Evolutionary conservation across 2,797 vertebrate species (phyloP), one percentile per base, ranked within the genome.

Genomic region (Prunella strophiata): DNA sequence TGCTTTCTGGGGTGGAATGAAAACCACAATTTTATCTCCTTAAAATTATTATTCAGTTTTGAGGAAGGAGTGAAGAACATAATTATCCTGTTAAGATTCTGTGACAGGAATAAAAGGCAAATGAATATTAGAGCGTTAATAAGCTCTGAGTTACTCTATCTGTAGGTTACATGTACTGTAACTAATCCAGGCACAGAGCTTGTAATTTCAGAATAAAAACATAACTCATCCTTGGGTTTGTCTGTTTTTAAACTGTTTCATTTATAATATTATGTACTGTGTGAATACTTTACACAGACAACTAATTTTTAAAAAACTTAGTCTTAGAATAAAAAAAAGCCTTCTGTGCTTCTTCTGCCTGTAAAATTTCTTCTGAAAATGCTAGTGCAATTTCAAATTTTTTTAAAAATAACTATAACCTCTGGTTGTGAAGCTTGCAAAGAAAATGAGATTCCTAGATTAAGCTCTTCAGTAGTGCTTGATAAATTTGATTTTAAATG

Each of bases 11-110:
- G 48, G 61, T 62, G 19, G 15, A 88, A 57, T 36, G 42, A 88
- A 89, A 45, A 68, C 16, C 18, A 54, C 16, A 13, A 13, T 77
- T 93, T 89, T 7, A 78, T 88, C 38, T 77, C 19, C 50, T 17
- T 70, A 48, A 78, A 71, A 20, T 21, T 50, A 50, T 58, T 73
- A 36, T 74, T 79, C 43, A 67, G 22, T 34, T 92, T 85, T 85
- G 29, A 92, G 34, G 32, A 74, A 76, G 21, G 7, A 70, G 23
- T 32, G 17, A 47, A 84, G 74, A 87, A n/a, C 11, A 34, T 72
- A 94, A 85, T 85, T 74, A 81, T 59, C 27, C 73, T 73, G 19
- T 86, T 91, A 65, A 72, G 90, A 92, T 25, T 80, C 27, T 88
- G 34, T 77, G 82, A 61, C 50, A 72, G 38, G 12, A 81, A 77